Evolutionary conservation across 2,113 vertebrate genomes (phyloP).

Genomic region (Nerophis ophidion): DNA sequence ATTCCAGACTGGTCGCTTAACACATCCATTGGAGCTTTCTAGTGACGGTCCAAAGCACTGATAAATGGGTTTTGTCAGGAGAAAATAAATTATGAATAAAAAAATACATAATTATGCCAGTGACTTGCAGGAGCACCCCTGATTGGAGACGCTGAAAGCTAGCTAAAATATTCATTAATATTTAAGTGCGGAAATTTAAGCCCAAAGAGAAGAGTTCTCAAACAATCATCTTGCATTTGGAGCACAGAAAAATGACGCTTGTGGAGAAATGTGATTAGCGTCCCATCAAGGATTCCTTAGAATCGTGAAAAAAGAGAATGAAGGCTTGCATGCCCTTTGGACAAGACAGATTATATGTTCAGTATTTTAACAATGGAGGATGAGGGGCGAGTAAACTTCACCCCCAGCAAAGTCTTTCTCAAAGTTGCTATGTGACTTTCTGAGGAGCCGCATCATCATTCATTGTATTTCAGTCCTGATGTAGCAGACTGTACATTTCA

Average conservation of each 20-base stretch:
- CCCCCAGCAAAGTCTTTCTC: not conserved
- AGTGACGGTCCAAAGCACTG: too few relatives aligned
- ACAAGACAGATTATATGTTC: slow-evolving; percentile 1
- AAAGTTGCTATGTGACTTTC: slow-evolving; percentile 10
- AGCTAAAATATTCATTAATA: too few relatives aligned
- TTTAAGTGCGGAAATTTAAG: too few relatives aligned
- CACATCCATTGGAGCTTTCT: too few relatives aligned
- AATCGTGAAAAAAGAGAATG: not conserved
- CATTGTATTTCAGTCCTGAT: slow-evolving; percentile 39
- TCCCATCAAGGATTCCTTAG: not conserved
- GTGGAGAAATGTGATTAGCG: not conserved
- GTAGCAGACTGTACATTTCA: slow-evolving; percentile 47
- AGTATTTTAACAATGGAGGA: not conserved
- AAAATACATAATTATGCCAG: too few relatives aligned
- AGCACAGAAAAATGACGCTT: not conserved
- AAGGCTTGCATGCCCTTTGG: not conserved
- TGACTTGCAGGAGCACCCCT: too few relatives aligned
- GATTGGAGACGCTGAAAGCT: too few relatives aligned
- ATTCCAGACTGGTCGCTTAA: too few relatives aligned
- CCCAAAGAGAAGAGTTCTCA: not conserved
- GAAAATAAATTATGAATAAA: too few relatives aligned
- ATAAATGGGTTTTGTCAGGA: too few relatives aligned
- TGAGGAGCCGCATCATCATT: slow-evolving; percentile 31
- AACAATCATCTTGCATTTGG: not conserved
- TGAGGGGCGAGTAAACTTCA: not conserved